phyloP scores from a whole-genome alignment of 2,113 vertebrate genomes.

The Microcebus griseorufus region DNA sequence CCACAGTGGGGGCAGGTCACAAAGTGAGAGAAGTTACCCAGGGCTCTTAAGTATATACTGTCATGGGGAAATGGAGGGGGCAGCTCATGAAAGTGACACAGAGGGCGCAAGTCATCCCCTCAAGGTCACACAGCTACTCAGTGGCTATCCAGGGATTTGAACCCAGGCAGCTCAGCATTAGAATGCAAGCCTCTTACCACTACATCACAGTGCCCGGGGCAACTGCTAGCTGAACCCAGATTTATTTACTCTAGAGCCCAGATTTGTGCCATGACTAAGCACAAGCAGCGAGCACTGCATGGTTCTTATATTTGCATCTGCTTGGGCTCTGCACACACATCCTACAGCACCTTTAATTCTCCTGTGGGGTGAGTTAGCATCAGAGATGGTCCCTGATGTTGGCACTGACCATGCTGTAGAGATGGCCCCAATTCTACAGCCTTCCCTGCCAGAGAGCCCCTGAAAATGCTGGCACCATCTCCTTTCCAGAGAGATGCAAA shows the following conservation, averaged over 20 bases:
- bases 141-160: background rate
- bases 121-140: background rate
- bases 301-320: background rate
- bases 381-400: background rate
- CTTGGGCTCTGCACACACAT: background rate
- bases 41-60: background rate
- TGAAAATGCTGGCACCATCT: background rate
- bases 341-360: background rate
- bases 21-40: background rate
- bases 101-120: background rate
- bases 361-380: background rate
- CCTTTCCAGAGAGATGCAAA: background rate
- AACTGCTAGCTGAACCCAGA: background rate
- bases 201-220: background rate
- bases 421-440: background rate
- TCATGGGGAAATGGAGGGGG: background rate
- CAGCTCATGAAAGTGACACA: background rate
- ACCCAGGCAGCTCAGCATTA: background rate
- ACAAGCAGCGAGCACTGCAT: rapidly evolving
- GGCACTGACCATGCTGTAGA: background rate
- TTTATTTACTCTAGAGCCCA: background rate
- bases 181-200: background rate
- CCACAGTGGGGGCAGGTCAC: background rate
- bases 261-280: rapidly evolving
- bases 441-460: background rate